Conservation (phyloP, 2,888 invertebrate species). For the Cremastobaeus sp. region DNA sequence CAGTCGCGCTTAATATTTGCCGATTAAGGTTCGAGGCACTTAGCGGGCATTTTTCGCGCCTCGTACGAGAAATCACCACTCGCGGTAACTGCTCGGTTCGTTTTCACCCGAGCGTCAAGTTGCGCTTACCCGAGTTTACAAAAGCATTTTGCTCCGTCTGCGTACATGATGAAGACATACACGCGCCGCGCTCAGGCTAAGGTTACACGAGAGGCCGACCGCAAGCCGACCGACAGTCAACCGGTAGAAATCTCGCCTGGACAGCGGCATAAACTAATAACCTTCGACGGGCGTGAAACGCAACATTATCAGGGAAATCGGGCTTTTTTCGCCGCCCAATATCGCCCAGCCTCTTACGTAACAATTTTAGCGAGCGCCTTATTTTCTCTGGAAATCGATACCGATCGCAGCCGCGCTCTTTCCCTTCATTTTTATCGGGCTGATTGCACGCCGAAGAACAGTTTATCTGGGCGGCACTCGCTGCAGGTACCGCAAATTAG, state of each 20-base stretch:
- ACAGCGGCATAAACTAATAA: slow-evolving; percentile 65
- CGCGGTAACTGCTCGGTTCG: slow-evolving; percentile 50
- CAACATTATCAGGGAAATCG: slow-evolving; percentile 59
- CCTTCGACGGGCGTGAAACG: slow-evolving; percentile 68
- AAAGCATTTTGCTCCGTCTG: slow-evolving; percentile 57
- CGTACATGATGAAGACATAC: slow-evolving; percentile 60
- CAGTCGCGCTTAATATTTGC: slow-evolving; percentile 48
- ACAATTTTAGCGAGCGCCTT: slow-evolving; percentile 16
- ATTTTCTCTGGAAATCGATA: slow-evolving; percentile 8
- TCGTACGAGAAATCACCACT: slow-evolving; percentile 55
- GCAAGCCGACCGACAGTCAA: slow-evolving; percentile 64
- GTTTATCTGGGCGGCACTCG: no score
- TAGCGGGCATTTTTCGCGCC: slow-evolving; percentile 42
- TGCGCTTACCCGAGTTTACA: slow-evolving; percentile 56
- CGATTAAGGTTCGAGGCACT: slow-evolving; percentile 54
- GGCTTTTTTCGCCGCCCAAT: slow-evolving; percentile 44
- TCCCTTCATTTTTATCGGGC: background rate
- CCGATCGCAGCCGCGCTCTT: slow-evolving; percentile 1
- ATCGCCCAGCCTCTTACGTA: slow-evolving; percentile 26
- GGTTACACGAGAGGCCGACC: slow-evolving; percentile 65
- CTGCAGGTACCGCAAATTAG: no score
- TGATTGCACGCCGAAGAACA: no score
- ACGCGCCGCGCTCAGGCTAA: slow-evolving; percentile 59
- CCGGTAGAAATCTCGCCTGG: slow-evolving; percentile 65
- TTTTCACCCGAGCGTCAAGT: slow-evolving; percentile 61